A percentile compares a stretch with the other conserved stretches of the same genome.
phyloP scores from a whole-genome alignment of 2,797 vertebrate species.

The Macroramphosus scolopax region DNA sequence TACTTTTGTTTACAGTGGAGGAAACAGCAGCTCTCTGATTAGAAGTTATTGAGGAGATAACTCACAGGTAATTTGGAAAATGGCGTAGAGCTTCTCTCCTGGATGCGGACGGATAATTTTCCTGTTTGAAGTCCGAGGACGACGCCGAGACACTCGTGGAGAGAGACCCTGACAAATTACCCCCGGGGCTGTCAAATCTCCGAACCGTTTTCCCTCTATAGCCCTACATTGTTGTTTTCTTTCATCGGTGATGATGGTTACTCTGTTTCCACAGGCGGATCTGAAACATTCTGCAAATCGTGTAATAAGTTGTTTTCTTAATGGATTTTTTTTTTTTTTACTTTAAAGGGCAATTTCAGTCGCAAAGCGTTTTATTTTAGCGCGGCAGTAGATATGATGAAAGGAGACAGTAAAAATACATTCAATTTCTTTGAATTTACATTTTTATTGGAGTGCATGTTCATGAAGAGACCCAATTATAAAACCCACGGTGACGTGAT shows the following conservation, averaged over 20 bases:
- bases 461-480: not conserved
- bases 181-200: slow-evolving; percentile 53
- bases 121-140: slow-evolving; percentile 44
- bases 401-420: slow-evolving; percentile 7
- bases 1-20: slow-evolving; percentile 81
- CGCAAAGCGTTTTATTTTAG: slow-evolving; percentile 30
- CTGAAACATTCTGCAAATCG: slow-evolving; percentile 38
- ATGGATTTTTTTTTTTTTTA: slow-evolving; percentile 11
- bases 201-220: slow-evolving; percentile 37
- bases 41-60: slow-evolving; percentile 78
- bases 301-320: slow-evolving; percentile 30
- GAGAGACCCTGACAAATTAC: slow-evolving; percentile 65
- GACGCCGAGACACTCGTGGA: slow-evolving; percentile 42
- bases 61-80: slow-evolving; percentile 73
- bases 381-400: no score
- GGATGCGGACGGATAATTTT: slow-evolving; percentile 74
- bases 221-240: slow-evolving; percentile 37
- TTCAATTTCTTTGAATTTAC: slow-evolving; percentile 12
- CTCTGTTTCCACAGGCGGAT: slow-evolving; percentile 31
- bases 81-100: slow-evolving; percentile 49
- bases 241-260: slow-evolving; percentile 24
- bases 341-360: slow-evolving; percentile 14
- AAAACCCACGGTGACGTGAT: not conserved
- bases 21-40: slow-evolving; percentile 73
- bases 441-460: not conserved